Percentiles rank a stretch among this genome's conserved stretches.
phyloP scores from a whole-genome alignment of 2,888 invertebrate species.

The Phorcus lineatus region DNA sequence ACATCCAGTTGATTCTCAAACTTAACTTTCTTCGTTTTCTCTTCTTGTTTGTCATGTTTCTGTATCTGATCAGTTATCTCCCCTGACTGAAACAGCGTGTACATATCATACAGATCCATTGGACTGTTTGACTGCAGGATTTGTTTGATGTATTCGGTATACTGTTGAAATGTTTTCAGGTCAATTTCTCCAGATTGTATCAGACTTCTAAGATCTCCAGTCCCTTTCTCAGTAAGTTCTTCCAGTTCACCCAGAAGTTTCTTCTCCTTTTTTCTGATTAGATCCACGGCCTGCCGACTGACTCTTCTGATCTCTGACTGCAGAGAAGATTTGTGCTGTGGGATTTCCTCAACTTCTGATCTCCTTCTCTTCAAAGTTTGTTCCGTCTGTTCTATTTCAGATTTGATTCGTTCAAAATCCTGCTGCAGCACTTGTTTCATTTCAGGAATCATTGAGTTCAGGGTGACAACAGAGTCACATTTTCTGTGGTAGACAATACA shows the following conservation, averaged over 20 bases:
- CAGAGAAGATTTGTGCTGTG: neutral
- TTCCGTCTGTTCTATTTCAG: neutral
- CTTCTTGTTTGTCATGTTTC: neutral
- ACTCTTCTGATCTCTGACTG: neutral
- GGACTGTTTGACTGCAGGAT: neutral
- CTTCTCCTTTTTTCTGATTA: neutral
- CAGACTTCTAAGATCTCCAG: neutral
- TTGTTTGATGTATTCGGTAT: neutral
- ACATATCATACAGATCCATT: neutral
- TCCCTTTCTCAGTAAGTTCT: neutral
- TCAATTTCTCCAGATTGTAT: neutral
- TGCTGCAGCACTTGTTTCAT: neutral
- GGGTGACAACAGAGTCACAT: neutral
- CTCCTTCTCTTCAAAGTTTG: neutral
- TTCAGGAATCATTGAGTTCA: neutral
- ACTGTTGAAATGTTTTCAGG: neutral
- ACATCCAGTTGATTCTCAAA: neutral
- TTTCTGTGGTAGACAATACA: neutral
- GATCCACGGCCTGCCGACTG: neutral
- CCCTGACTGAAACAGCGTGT: neutral
- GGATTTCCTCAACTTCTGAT: neutral
- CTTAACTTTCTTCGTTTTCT: neutral
- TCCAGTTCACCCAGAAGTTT: neutral
- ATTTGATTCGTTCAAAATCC: neutral
- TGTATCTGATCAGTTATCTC: neutral